These are phyloP conservation scores for Osmerus mordax DNA, from an alignment of 2,113 vertebrate species.

Conservation along the genomic window DNA sequence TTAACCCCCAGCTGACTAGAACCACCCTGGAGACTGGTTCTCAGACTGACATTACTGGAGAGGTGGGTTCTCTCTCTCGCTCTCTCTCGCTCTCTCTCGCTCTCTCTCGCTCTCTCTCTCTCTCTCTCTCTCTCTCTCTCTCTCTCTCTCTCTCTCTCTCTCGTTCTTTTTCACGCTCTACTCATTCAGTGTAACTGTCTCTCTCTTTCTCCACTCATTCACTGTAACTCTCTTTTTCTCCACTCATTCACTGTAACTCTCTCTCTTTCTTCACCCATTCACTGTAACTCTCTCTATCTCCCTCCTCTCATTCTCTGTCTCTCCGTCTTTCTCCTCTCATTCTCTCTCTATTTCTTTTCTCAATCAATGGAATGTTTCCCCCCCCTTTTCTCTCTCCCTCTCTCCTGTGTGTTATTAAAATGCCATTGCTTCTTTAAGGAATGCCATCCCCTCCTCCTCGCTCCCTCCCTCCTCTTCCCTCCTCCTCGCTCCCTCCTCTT, in stretches of 20 bases:
- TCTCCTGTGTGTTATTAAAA: constrained; percentile 1
- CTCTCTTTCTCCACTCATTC: too few relatives aligned
- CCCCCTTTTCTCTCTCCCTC: not conserved
- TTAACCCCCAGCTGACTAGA: constrained; percentile 68
- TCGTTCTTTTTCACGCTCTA: not conserved
- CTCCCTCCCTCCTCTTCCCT: too few relatives aligned
- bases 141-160: not conserved
- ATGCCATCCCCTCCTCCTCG: not conserved
- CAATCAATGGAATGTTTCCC: not conserved
- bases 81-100: not conserved
- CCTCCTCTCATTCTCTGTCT: not conserved
- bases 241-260: not conserved
- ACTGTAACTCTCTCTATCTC: not conserved
- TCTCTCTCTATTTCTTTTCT: not conserved
- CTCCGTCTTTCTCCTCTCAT: not conserved
- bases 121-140: too few relatives aligned
- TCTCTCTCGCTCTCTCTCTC: not conserved
- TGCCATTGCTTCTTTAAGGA: constrained; percentile 1
- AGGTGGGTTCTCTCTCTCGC: constrained; percentile 55
- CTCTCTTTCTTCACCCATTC: not conserved
- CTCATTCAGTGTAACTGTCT: too few relatives aligned
- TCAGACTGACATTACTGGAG: constrained; percentile 81
- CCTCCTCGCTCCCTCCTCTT: too few relatives aligned
- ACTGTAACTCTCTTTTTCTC: too few relatives aligned
- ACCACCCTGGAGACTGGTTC: constrained; percentile 81